phyloP scores from a whole-genome alignment of 1,140 invertebrate genomes.

The Drosophila willistoni region DNA sequence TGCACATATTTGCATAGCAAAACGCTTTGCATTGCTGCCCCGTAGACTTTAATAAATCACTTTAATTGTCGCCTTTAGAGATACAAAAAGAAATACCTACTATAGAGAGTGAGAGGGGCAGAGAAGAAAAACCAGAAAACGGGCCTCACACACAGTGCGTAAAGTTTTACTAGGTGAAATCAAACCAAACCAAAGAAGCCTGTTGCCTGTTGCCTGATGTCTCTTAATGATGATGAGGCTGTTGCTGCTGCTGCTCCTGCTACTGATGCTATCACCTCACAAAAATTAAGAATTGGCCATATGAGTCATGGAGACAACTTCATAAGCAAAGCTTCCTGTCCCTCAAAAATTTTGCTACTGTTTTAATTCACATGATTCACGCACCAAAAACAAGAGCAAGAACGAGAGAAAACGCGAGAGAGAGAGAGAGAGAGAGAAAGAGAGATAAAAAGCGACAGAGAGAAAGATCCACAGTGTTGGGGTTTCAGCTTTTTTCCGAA shows the following conservation, averaged over 20 bases:
- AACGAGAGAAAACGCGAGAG: not conserved
- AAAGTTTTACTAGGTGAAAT: conserved; percentile 56
- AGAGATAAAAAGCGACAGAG: not conserved
- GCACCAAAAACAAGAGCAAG: conserved; percentile 1
- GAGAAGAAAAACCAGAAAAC: conserved; percentile 7
- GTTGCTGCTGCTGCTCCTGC: not conserved
- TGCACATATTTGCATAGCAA: conserved; percentile 53
- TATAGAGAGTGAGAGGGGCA: not conserved
- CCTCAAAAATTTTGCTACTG: conserved; percentile 3
- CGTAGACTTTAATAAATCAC: conserved; percentile 53
- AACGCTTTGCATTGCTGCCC: conserved; percentile 26
- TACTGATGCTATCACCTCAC: not conserved
- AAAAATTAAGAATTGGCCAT: conserved; percentile 5
- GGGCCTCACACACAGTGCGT: conserved; percentile 32
- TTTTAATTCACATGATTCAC: conserved; percentile 3
- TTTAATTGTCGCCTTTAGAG: conserved; percentile 63
- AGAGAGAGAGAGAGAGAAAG: not conserved
- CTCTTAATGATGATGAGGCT: not conserved
- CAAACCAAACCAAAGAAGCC: not conserved
- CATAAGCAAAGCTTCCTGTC: not conserved
- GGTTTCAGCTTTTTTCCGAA: too few species aligned
- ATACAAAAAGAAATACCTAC: not conserved
- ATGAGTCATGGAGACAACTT: conserved; percentile 5
- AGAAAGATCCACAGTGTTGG: too few species aligned
- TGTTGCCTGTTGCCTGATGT: conserved; percentile 4